These are phyloP conservation scores for Drosophila stalkeri DNA, from an alignment of 2,888 invertebrate genomes.

Conservation along the genomic window DNA sequence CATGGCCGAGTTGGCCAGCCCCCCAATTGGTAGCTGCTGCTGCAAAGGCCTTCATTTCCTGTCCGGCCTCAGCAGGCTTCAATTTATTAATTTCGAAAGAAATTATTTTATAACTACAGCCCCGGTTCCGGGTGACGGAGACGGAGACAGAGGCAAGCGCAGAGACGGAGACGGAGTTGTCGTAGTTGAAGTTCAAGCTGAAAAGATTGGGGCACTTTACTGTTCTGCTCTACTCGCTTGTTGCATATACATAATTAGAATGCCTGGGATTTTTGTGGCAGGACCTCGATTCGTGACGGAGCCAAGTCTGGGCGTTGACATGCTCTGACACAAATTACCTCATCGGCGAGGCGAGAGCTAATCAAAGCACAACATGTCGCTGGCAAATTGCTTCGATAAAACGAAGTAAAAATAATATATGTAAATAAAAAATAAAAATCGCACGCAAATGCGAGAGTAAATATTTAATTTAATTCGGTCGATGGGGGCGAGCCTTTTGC, in stretches of 20 bases:
- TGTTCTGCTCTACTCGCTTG: conserved; percentile 50
- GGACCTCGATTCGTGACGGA: conserved; percentile 2
- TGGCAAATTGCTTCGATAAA: conserved; percentile 66
- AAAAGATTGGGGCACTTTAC: conserved; percentile 4
- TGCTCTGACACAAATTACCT: conserved; percentile 54
- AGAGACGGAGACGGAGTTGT: background rate
- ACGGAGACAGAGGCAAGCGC: background rate
- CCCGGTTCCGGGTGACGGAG: conserved; percentile 9
- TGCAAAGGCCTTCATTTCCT: conserved; percentile 61
- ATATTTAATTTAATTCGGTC: conserved; percentile 78
- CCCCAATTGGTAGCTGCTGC: conserved; percentile 50
- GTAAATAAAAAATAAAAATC: conserved; percentile 47
- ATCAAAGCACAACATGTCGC: conserved; percentile 77
- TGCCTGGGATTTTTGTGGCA: conserved; percentile 11
- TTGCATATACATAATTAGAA: conserved; percentile 76
- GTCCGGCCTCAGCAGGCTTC: conserved; percentile 61
- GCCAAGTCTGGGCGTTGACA: conserved; percentile 46
- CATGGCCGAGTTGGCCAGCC: conserved; percentile 2
- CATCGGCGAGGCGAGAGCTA: conserved; percentile 67
- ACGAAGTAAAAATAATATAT: conserved; percentile 13
- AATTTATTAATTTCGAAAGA: conserved; percentile 79
- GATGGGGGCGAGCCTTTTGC: conserved; percentile 43
- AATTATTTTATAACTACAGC: conserved; percentile 73
- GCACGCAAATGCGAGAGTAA: conserved; percentile 80
- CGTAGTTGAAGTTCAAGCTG: background rate